Evolutionary conservation across 2,888 invertebrate genomes (phyloP).

Genomic region (Noctua janthina): DNA sequence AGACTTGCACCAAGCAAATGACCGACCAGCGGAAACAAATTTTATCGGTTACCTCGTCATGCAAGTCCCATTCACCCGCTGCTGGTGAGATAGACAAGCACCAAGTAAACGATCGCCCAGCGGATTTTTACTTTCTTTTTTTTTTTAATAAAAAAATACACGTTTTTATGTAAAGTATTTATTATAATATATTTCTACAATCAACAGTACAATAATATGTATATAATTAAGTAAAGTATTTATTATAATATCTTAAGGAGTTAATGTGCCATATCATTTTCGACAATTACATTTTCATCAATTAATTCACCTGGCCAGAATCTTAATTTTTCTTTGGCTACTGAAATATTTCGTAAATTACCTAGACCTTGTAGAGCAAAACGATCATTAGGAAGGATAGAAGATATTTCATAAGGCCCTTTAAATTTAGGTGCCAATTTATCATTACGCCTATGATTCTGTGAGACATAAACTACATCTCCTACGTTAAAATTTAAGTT

Average conservation of each 20-base stretch:
- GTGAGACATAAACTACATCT: conserved; percentile 29
- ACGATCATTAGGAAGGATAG: neutral
- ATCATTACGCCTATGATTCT: conserved; percentile 61
- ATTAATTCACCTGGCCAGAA: conserved; percentile 27
- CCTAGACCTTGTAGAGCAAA: neutral
- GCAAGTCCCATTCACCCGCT: too few relatives aligned
- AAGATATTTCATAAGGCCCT: conserved; percentile 52
- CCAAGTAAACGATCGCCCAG: neutral
- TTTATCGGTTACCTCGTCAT: neutral
- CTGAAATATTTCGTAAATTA: conserved; percentile 10
- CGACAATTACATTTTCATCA: conserved; percentile 5
- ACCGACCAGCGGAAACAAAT: neutral
- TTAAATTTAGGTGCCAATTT: conserved; percentile 58
- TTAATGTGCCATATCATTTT: conserved; percentile 3
- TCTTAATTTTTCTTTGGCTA: conserved; percentile 34
- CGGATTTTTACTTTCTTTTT: too few relatives aligned
- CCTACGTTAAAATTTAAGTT: conserved; percentile 35
- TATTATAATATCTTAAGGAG: neutral
- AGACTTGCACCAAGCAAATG: neutral
- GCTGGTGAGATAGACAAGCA: neutral
- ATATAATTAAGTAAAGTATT: too few relatives aligned
- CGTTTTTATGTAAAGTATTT: too few relatives aligned
- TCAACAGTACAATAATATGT: too few relatives aligned
- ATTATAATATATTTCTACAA: too few relatives aligned
- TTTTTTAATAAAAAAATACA: too few relatives aligned